A percentile compares a stretch with the other conserved stretches of the same genome.
Evolutionary conservation across 2,797 vertebrate genomes (phyloP).

Genomic region (Ctenosaura bakeri): DNA sequence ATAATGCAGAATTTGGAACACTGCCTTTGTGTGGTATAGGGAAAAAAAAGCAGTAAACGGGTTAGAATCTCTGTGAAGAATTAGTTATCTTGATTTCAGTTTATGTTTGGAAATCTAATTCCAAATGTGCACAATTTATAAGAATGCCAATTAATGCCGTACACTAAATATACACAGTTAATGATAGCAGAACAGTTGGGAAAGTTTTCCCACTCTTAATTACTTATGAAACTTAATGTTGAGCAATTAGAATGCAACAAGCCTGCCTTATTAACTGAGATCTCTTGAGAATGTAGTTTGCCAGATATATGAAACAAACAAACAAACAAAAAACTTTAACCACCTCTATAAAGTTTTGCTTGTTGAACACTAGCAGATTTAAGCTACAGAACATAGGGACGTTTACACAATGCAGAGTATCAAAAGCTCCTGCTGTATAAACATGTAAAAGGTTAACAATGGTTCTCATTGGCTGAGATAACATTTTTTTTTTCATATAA

Average conservation of each 20-base stretch:
- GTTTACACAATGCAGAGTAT: slow-evolving; percentile 28
- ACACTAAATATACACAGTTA: neutral
- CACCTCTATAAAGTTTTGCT: slow-evolving; percentile 6
- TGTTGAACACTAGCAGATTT: slow-evolving; percentile 14
- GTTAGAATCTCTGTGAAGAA: slow-evolving; percentile 25
- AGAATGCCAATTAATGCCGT: slow-evolving; percentile 4
- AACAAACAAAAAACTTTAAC: neutral
- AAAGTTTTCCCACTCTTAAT: slow-evolving; percentile 43
- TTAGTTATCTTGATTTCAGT: slow-evolving; percentile 28
- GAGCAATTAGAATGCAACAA: slow-evolving; percentile 46
- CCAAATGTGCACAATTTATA: neutral
- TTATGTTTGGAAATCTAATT: slow-evolving; percentile 37
- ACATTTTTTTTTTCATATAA: neutral
- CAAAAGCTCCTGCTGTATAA: neutral
- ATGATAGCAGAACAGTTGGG: neutral
- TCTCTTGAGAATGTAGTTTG: slow-evolving; percentile 26
- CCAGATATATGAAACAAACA: neutral
- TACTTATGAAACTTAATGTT: slow-evolving; percentile 46
- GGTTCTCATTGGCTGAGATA: neutral
- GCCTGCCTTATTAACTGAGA: slow-evolving; percentile 17
- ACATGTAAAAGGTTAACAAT: neutral
- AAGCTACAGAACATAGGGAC: slow-evolving; percentile 21
- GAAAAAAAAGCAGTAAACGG: slow-evolving; percentile 25
- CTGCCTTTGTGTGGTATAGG: neutral
- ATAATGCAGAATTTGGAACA: slow-evolving; percentile 52